Evolutionary conservation across 1,140 invertebrate species (phyloP).

Genomic region (Cotesia typhae): DNA sequence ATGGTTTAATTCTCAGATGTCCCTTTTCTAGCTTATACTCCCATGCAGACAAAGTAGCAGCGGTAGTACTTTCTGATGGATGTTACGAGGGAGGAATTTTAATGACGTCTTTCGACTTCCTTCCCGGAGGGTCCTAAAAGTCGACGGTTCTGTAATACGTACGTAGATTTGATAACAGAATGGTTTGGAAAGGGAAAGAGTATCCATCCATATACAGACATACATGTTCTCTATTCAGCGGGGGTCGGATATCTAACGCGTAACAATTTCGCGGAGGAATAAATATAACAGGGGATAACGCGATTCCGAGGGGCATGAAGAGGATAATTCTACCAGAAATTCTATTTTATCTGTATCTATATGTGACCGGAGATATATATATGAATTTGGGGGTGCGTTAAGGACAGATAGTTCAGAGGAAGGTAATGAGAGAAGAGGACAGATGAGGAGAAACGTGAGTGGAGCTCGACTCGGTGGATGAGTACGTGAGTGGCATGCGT

Average conservation of each 20-base stretch:
- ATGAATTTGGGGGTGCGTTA: background rate
- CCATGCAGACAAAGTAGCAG: constrained; percentile 13
- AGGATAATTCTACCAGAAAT: background rate
- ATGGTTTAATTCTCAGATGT: constrained; percentile 1
- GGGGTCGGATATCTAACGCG: constrained; percentile 53
- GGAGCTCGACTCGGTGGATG: constrained; percentile 44
- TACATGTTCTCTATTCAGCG: background rate
- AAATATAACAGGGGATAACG: constrained; percentile 18
- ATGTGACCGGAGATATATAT: background rate
- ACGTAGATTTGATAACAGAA: constrained; percentile 66
- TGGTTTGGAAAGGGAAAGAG: constrained; percentile 49
- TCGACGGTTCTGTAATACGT: constrained; percentile 44
- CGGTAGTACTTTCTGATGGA: constrained; percentile 45
- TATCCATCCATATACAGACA: constrained; percentile 50
- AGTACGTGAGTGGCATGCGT: constrained; percentile 65
- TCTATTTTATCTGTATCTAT: background rate
- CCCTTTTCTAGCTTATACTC: background rate
- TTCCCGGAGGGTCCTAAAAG: constrained; percentile 17
- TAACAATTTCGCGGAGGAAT: constrained; percentile 55
- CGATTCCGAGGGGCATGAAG: constrained; percentile 25
- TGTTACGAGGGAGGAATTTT: constrained; percentile 48
- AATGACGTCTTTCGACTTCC: constrained; percentile 44
- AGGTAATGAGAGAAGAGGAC: constrained; percentile 1
- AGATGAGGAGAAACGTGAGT: constrained; percentile 31
- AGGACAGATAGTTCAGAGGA: background rate